phyloP scores from a whole-genome alignment of 2,888 invertebrate species.

The Agrilus biguttatus region DNA sequence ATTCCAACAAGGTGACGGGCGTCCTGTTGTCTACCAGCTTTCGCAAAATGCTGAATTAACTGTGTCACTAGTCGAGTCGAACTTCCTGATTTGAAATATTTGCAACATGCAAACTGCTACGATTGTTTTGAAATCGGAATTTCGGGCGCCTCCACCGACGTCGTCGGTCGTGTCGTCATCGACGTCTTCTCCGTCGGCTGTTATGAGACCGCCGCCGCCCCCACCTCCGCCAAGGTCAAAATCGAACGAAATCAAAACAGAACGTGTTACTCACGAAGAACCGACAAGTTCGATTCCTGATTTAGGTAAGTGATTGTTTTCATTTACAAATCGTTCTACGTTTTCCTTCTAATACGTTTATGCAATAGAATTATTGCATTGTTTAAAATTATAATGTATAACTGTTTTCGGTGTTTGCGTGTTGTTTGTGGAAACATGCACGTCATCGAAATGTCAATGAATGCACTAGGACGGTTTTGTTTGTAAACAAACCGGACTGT shows the following conservation, averaged over 20 bases:
- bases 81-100: constrained; percentile 6
- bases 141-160: constrained; percentile 15
- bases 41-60: neutral
- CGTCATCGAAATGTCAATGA: too few species aligned
- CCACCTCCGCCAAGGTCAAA: constrained; percentile 29
- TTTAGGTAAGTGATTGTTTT: constrained; percentile 51
- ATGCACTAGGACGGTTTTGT: too few species aligned
- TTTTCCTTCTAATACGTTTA: too few species aligned
- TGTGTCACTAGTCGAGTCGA: neutral
- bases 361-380: too few species aligned
- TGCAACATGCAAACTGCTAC: constrained; percentile 46
- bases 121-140: constrained; percentile 27
- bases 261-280: constrained; percentile 47
- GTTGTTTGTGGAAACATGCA: too few species aligned
- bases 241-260: constrained; percentile 17
- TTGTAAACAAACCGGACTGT: too few species aligned
- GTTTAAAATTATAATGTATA: too few species aligned
- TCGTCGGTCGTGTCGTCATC: constrained; percentile 27
- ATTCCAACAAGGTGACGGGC: too few species aligned
- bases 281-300: constrained; percentile 80
- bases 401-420: too few species aligned
- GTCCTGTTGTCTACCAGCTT: too few species aligned
- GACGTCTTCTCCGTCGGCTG: constrained; percentile 33
- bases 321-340: too few species aligned
- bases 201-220: constrained; percentile 43